These are phyloP conservation scores for Hydropotes inermis DNA, from an alignment of 2,113 vertebrate species.

Conservation along the genomic window DNA sequence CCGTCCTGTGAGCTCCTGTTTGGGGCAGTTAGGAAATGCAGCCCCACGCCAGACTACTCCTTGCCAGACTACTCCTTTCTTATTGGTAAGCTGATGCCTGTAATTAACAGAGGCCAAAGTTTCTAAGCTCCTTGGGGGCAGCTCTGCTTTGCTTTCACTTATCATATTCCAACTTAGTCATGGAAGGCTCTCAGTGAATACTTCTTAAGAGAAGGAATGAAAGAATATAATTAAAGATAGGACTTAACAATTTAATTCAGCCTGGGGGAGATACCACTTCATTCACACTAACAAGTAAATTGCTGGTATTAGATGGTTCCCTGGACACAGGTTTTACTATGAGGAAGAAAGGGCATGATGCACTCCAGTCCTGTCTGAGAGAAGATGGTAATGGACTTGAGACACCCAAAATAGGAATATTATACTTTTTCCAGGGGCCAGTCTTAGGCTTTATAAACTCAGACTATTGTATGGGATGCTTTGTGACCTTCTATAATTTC, in stretches of 20 bases:
- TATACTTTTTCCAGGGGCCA: constrained; percentile 24
- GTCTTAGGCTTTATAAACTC: neutral
- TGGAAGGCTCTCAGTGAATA: constrained; percentile 16
- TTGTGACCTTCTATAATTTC: neutral
- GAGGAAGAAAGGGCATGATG: neutral
- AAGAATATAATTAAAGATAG: constrained; percentile 69
- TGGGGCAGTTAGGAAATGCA: neutral
- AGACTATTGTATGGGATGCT: neutral
- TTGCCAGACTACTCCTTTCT: neutral
- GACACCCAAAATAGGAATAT: neutral
- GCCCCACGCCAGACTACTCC: neutral
- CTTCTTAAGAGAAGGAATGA: constrained; percentile 52
- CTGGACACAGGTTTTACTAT: constrained; percentile 23
- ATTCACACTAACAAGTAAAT: constrained; percentile 65
- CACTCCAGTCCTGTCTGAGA: neutral
- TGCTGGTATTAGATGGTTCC: constrained; percentile 56
- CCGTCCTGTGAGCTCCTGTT: neutral
- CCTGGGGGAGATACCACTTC: constrained; percentile 47
- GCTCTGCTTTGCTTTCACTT: constrained; percentile 11
- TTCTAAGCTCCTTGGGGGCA: neutral
- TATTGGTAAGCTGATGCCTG: neutral
- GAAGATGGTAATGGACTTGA: neutral
- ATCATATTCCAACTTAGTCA: neutral
- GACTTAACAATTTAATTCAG: constrained; percentile 64
- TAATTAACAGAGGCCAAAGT: neutral